Evolutionary conservation across 2,113 vertebrate species (phyloP).

Genomic region (Lampris megalopsis): DNA sequence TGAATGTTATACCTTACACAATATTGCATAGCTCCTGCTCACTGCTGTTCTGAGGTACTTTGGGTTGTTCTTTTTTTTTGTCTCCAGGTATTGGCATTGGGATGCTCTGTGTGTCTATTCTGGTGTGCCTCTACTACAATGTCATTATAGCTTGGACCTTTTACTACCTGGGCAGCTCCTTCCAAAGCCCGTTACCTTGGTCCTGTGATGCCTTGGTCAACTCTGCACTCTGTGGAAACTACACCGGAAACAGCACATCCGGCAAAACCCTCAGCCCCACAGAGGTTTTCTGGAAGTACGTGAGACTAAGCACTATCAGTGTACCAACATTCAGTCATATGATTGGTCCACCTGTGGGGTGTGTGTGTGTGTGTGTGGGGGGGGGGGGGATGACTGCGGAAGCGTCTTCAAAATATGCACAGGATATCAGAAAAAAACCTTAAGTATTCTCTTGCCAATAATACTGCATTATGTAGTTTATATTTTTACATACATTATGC

Average conservation of each 20-base stretch:
- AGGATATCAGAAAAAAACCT: background rate
- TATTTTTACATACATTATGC: too few species aligned
- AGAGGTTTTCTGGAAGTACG: constrained; percentile 90
- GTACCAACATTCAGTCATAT: background rate
- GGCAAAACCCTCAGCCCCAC: constrained; percentile 72
- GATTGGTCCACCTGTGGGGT: background rate
- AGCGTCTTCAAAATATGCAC: background rate
- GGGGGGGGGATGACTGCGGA: too few species aligned
- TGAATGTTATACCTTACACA: too few species aligned
- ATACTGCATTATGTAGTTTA: too few species aligned
- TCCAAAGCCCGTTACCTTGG: constrained; percentile 86
- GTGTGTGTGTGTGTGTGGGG: background rate
- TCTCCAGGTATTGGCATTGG: constrained; percentile 85
- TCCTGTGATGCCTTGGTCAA: constrained; percentile 82
- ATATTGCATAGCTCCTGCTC: background rate
- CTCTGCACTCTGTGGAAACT: constrained; percentile 67
- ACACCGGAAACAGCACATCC: constrained; percentile 49
- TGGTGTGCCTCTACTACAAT: constrained; percentile 88
- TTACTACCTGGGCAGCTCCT: constrained; percentile 86
- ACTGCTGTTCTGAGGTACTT: background rate
- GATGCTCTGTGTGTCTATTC: constrained; percentile 84
- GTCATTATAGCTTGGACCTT: constrained; percentile 88
- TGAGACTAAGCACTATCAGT: constrained; percentile 1
- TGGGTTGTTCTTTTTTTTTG: constrained; percentile 2
- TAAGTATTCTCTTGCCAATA: too few species aligned